These are phyloP conservation scores for Anseranas semipalmata DNA, from an alignment of 2,113 vertebrate genomes.

Conservation along the genomic window DNA sequence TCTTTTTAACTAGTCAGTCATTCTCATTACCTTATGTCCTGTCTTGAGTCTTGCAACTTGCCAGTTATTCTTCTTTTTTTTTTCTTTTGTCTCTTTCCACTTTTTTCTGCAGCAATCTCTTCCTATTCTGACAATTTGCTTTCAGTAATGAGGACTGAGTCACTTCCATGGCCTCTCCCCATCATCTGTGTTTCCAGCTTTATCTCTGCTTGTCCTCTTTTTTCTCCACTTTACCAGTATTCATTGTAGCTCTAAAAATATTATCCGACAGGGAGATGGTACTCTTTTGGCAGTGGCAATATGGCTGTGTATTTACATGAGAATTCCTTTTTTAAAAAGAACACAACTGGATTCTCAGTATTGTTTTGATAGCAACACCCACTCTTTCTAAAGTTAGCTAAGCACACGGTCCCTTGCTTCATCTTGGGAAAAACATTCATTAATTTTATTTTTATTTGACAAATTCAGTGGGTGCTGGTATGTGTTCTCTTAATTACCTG, in stretches of 20 bases:
- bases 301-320: neutral
- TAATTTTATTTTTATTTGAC: neutral
- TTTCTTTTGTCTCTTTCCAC: neutral
- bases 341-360: neutral
- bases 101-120: neutral
- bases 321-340: neutral
- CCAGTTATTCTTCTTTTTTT: neutral
- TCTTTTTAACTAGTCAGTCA: neutral
- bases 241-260: neutral
- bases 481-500: neutral
- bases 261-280: neutral
- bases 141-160: neutral
- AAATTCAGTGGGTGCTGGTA: neutral
- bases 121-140: neutral
- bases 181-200: fast-evolving
- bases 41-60: neutral
- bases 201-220: neutral
- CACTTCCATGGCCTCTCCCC: neutral
- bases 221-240: neutral
- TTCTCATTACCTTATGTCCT: neutral
- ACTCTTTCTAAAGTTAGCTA: neutral
- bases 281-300: neutral
- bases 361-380: neutral
- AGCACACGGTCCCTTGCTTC: neutral
- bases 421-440: neutral